A percentile compares a stretch with the other conserved stretches of the same genome.
phyloP scores from a whole-genome alignment of 2,888 invertebrate species.

The Lamellibrachia columna region DNA sequence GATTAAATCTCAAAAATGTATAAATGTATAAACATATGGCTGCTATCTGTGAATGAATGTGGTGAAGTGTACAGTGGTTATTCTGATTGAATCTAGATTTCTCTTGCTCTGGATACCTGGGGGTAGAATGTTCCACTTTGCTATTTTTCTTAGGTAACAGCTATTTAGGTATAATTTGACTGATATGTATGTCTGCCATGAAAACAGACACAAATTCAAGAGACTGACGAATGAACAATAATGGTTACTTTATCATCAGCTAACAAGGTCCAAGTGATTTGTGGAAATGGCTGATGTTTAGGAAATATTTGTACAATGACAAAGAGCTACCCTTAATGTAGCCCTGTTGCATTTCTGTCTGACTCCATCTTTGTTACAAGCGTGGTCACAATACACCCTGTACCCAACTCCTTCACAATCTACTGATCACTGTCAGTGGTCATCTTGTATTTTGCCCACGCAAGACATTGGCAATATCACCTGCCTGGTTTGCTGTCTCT shows the following conservation, averaged over 20 bases:
- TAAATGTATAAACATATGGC: too few species aligned
- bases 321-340: neutral
- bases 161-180: too few species aligned
- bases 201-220: neutral
- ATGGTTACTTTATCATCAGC: neutral
- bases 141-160: too few species aligned
- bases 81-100: too few species aligned
- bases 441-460: neutral
- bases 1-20: too few species aligned
- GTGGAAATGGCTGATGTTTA: neutral
- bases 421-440: neutral
- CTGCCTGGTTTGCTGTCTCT: too few species aligned
- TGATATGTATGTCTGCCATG: too few species aligned
- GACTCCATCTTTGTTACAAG: neutral
- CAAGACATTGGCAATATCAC: too few species aligned
- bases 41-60: too few species aligned
- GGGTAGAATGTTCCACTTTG: too few species aligned
- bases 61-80: too few species aligned
- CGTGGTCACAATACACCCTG: neutral
- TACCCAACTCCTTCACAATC: neutral
- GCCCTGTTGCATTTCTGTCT: neutral
- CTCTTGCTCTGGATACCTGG: too few species aligned
- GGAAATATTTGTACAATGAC: neutral
- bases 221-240: neutral
- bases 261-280: neutral